Conservation (phyloP, 2,888 invertebrate genomes). For the Globia sparganii region DNA sequence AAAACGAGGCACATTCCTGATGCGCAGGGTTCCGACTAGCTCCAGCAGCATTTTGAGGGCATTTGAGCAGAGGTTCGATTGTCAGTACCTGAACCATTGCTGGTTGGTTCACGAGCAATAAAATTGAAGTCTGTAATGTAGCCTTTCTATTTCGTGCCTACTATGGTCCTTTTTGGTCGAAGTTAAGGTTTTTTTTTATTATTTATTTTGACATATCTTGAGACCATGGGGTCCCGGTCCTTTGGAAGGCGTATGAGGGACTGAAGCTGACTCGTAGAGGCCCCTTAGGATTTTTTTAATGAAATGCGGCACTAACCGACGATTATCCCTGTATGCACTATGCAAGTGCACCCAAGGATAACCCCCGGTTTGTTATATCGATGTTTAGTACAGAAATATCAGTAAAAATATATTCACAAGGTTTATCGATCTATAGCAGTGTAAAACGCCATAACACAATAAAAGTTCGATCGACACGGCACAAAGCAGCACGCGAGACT, state of each 20-base stretch:
- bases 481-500: slow-evolving; percentile 57
- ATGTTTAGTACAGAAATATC: not conserved
- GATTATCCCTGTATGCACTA: too few species aligned
- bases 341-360: too few species aligned
- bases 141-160: not conserved
- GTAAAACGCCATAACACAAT: slow-evolving; percentile 49
- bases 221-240: too few species aligned
- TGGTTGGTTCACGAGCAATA: not conserved
- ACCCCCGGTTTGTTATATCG: not conserved
- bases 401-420: not conserved
- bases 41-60: not conserved
- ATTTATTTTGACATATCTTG: too few species aligned
- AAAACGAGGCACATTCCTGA: not conserved
- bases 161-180: not conserved
- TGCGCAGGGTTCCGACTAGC: not conserved
- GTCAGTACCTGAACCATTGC: not conserved
- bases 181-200: not conserved
- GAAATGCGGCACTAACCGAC: too few species aligned
- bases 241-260: too few species aligned
- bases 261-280: too few species aligned
- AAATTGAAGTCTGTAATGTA: not conserved
- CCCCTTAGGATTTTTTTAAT: too few species aligned
- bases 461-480: slow-evolving; percentile 55
- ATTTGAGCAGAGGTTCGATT: not conserved
- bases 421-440: slow-evolving; percentile 18